Percentiles rank a stretch among this genome's conserved stretches.
Evolutionary conservation across 2,797 vertebrate genomes (phyloP).

Genomic region (Paguma larvata): DNA sequence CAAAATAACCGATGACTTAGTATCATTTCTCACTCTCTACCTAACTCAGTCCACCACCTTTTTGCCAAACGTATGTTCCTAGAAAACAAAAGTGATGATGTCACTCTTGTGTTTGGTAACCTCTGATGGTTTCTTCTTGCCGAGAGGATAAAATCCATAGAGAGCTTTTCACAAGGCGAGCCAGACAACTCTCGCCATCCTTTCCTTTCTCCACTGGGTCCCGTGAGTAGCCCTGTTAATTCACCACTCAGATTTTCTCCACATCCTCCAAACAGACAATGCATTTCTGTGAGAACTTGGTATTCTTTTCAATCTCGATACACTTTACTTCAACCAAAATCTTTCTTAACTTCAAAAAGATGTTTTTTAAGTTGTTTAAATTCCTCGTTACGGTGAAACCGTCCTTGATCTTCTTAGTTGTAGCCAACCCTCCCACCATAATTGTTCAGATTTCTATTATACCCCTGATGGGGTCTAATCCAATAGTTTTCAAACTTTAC

Average conservation of each 20-base stretch:
- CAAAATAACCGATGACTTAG: not conserved
- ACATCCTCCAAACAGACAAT: accelerated
- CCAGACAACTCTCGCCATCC: not conserved
- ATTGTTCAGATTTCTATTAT: not conserved
- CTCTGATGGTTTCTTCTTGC: not conserved
- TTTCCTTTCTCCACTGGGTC: not conserved
- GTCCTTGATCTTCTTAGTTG: not conserved
- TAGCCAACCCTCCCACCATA: not conserved
- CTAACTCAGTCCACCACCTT: not conserved
- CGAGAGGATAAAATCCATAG: not conserved
- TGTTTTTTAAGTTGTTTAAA: not conserved
- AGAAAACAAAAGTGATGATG: not conserved
- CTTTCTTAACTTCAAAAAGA: not conserved
- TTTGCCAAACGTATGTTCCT: not conserved
- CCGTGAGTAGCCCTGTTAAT: not conserved
- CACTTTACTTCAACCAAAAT: not conserved
- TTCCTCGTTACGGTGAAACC: not conserved
- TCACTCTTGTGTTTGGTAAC: not conserved
- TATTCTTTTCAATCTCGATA: not conserved
- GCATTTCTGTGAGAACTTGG: not conserved
- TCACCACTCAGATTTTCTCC: not conserved
- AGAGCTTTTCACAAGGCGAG: not conserved
- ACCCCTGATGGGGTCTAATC: not conserved
- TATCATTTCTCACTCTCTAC: not conserved
- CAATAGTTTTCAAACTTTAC: not conserved